These are phyloP conservation scores for Danio jaintianensis DNA, from an alignment of 2,797 vertebrate genomes.

Conservation along the genomic window DNA sequence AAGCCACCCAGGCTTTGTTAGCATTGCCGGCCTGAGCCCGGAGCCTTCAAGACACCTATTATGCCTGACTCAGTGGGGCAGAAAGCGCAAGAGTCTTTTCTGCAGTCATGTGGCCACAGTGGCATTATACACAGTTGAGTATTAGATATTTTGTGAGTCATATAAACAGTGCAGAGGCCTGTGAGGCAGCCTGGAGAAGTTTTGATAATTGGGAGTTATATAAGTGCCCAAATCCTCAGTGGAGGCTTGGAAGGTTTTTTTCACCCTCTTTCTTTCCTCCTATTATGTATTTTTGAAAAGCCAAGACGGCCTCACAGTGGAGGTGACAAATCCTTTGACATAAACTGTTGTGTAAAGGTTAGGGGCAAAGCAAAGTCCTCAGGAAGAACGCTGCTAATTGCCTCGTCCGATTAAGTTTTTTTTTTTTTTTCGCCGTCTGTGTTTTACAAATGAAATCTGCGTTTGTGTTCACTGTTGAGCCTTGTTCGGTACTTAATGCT, in stretches of 20 bases:
- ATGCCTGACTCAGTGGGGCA: constrained; percentile 85
- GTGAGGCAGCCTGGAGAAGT: constrained; percentile 76
- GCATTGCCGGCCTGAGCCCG: constrained; percentile 80
- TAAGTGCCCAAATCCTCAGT: constrained; percentile 84
- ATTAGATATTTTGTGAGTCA: constrained; percentile 84
- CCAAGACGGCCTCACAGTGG: constrained; percentile 78
- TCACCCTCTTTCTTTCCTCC: constrained; percentile 62
- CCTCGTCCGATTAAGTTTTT: constrained; percentile 71
- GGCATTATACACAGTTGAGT: constrained; percentile 85
- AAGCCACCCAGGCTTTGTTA: constrained; percentile 87
- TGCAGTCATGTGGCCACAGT: constrained; percentile 85
- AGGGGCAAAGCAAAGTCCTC: constrained; percentile 79
- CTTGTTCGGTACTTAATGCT: constrained; percentile 47
- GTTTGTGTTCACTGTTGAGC: constrained; percentile 47
- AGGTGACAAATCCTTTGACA: constrained; percentile 86
- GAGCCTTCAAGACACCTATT: constrained; percentile 85
- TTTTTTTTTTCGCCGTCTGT: constrained; percentile 54
- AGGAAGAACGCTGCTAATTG: constrained; percentile 80
- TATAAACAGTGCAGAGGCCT: constrained; percentile 79
- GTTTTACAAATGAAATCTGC: constrained; percentile 82
- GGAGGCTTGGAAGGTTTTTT: constrained; percentile 73
- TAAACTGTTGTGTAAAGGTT: constrained; percentile 82
- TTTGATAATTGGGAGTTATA: constrained; percentile 87
- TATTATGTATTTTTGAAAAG: constrained; percentile 80
- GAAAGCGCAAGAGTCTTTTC: constrained; percentile 85